Base-by-base conservation (phyloP, 2,113 vertebrate genomes). In the Syngnathus floridae region DNA sequence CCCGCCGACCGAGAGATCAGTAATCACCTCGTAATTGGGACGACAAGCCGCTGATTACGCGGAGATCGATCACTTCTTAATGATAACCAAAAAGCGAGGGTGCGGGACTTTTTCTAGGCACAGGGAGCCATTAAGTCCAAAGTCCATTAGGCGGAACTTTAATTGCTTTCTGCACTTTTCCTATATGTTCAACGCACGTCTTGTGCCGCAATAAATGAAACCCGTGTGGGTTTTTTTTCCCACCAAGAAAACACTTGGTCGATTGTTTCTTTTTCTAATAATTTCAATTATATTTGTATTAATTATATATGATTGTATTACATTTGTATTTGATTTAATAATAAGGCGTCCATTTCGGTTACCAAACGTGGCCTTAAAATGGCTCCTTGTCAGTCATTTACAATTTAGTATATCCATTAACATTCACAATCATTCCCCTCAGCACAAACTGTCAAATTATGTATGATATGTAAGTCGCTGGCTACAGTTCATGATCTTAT, bases 401-500 rank as follows among this genome's bases (percentile, higher is more conserved):
- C 21, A 70, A 57, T 71, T 54, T 66, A 36, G 8, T 45, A 55
- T 58, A 55, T 41, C 22, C 35, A 49, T n/a, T 67, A 21, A 60
- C 73, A 14, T 78, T 76, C 17, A 12, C 52, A 40, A 56, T 73
- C 62, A 49, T 21, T 48, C 61, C n/a, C 67, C 56, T 62, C 22
- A 56, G 51, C 54, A 64, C 75, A 31, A 31, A 40, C 36, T 13
- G 60, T 63, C 64, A 79, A 57, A 80, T 72, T 80, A 74, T 59
- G 57, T 69, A 67, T 73, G 62, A 81, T 73, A 79, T 75, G 73
- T 77, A 73, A 76, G 70, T 75, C 76, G 69, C 71, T 45, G 67
- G 61, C 73, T 61, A 58, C 73, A 83, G 72, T 78, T 82, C 79
- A 81, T 78, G 81, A 75, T 82, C 71, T 75, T 74, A 84, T 81